A percentile compares a stretch with the other conserved stretches of the same genome.
Evolutionary conservation across 2,113 vertebrate species (phyloP).

Genomic region (Mus pahari): DNA sequence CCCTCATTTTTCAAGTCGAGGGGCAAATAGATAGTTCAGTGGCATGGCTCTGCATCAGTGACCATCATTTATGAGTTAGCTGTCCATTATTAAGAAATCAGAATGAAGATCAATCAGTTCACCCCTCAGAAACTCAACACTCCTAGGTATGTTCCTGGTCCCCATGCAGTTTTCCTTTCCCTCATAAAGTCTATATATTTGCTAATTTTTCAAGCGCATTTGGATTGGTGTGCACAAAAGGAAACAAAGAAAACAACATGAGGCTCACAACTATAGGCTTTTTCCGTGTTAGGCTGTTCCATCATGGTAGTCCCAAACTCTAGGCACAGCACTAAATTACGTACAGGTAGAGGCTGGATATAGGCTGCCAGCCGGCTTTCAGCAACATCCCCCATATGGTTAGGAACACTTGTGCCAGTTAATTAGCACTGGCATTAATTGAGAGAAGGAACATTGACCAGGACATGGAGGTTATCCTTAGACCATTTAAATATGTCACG

Average conservation of each 20-base stretch:
- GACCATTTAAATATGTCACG: constrained; percentile 83
- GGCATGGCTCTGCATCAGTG: not conserved
- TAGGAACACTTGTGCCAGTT: constrained; percentile 84
- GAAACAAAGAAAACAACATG: constrained; percentile 48
- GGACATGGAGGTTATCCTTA: constrained; percentile 85
- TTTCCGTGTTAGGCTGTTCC: constrained; percentile 37
- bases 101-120: constrained; percentile 36
- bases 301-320: constrained; percentile 70
- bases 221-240: not conserved
- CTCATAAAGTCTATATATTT: constrained; percentile 13
- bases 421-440: constrained; percentile 86
- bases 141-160: not conserved
- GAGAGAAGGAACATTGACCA: constrained; percentile 85
- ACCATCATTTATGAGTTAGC: constrained; percentile 49
- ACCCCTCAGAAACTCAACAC: constrained; percentile 28
- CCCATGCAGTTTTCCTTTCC: constrained; percentile 22
- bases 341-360: constrained; percentile 67
- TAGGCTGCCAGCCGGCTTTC: constrained; percentile 82
- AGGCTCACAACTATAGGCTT: not conserved
- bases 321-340: constrained; percentile 62
- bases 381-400: constrained; percentile 80
- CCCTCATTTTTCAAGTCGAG: constrained; percentile 45
- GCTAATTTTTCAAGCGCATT: not conserved
- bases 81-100: constrained; percentile 45
- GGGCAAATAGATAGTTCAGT: constrained; percentile 35